Evolutionary conservation across 2,113 vertebrate genomes (phyloP), one percentile per base, ranked within the genome.

Genomic region (Hystrix brachyura): DNA sequence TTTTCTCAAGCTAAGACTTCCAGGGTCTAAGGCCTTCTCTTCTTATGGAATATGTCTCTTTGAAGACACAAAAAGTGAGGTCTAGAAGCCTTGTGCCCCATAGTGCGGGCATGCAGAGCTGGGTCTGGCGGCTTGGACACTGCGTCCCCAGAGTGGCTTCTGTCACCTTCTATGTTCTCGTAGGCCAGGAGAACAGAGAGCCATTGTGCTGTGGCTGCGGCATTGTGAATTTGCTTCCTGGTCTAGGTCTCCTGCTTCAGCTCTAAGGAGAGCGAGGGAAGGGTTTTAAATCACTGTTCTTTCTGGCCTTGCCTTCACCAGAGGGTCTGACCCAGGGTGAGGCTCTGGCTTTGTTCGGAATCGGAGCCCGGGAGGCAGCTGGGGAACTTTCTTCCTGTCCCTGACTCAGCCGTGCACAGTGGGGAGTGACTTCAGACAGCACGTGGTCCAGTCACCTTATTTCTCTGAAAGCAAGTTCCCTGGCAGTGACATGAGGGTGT

Each of bases 1-100:
- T 98, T 98, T 98, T 97, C 96, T 98, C 87, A 43, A 95, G 88
- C 97, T 98, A 97, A 97, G 97, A 88, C 96, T 98, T 97, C 96
- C 94, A 96, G 90, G 97, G 97, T 96, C 7, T 96, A 95, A 94
- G 96, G 94, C 87, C 93, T 76, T 94, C 65, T 62, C 67, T 18
- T 97, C 92, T 18, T 32, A 93, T 97, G 97, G 90, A 97, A 92
- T 91, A 87, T 87, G 87, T 84, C 97, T 95, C 57, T 95, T 97
- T 88, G 78, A 91, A 87, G 60, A 67, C 71, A 83, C 18, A 57
- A 90, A 64, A 95, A n/a, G 57, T 78, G 2, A 81, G 82, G 53
- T 34, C 71, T 43, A 79, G 55, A 67, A 57, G 19, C 48, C 9
- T 46, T 23, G 76, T 71, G 60, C 74, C 11, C 74, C 17, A 13